phyloP scores from a whole-genome alignment of 2,797 vertebrate species.

The Rhinatrema bivittatum region DNA sequence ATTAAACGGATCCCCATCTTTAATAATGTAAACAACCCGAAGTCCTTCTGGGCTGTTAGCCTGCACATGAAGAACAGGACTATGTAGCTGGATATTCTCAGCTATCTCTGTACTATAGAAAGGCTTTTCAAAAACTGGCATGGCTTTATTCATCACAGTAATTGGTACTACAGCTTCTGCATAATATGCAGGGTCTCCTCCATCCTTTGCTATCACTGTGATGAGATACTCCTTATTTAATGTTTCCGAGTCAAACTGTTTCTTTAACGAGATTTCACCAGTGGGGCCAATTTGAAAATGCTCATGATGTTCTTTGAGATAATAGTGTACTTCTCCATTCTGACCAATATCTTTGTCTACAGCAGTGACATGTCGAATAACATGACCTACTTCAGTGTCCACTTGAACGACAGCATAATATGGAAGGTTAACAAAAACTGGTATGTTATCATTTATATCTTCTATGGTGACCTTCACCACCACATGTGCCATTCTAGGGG shows the following conservation, averaged over 20 bases:
- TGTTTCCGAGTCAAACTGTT: slow-evolving; percentile 75
- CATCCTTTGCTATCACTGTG: slow-evolving; percentile 77
- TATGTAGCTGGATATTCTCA: slow-evolving; percentile 81
- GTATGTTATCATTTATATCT: slow-evolving; percentile 86
- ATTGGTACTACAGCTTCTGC: slow-evolving; percentile 76
- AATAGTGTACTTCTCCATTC: slow-evolving; percentile 79
- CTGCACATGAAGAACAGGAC: slow-evolving; percentile 85
- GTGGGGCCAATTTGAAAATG: slow-evolving; percentile 74
- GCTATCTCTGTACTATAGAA: slow-evolving; percentile 94
- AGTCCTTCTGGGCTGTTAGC: slow-evolving; percentile 90
- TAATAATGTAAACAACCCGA: slow-evolving; percentile 88
- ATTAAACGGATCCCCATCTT: slow-evolving; percentile 86
- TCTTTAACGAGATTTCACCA: slow-evolving; percentile 83
- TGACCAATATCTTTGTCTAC: slow-evolving; percentile 76
- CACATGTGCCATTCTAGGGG: slow-evolving; percentile 70
- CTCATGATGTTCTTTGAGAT: slow-evolving; percentile 75
- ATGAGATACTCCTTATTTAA: slow-evolving; percentile 80
- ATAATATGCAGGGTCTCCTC: slow-evolving; percentile 76
- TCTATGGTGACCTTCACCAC: slow-evolving; percentile 77
- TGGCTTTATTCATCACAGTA: slow-evolving; percentile 87
- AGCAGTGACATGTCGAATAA: slow-evolving; percentile 78
- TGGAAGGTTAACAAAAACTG: slow-evolving; percentile 86
- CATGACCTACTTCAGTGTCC: slow-evolving; percentile 73
- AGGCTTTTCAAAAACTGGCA: slow-evolving; percentile 90
- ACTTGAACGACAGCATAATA: slow-evolving; percentile 87